Percentiles rank a stretch among this genome's conserved stretches.
Conservation (phyloP, 2,888 invertebrate genomes). For the Heliconius cydno region DNA sequence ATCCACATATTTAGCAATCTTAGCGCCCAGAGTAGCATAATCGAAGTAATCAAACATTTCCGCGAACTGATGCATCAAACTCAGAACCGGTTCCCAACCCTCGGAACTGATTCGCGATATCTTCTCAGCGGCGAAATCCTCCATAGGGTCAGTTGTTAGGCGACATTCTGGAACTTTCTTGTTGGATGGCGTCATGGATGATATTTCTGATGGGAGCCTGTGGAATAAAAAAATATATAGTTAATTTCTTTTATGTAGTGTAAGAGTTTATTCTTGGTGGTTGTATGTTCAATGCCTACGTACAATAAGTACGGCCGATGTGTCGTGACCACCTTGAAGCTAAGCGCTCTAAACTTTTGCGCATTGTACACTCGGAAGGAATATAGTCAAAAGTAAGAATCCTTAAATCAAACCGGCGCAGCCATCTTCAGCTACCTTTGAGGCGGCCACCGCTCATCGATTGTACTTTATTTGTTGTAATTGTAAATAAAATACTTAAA, state of each 20-base stretch:
- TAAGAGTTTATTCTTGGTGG: background rate
- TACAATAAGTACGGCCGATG: background rate
- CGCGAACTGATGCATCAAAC: constrained; percentile 67
- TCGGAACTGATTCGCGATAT: constrained; percentile 57
- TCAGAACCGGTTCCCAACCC: constrained; percentile 65
- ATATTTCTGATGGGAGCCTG: constrained; percentile 63
- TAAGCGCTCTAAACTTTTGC: background rate
- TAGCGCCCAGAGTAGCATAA: constrained; percentile 63
- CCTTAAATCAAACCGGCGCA: too few relatives aligned
- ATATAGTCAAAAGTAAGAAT: background rate
- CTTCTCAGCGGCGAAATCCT: constrained; percentile 66
- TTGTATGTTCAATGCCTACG: background rate
- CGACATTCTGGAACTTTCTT: constrained; percentile 69
- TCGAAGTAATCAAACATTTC: constrained; percentile 66
- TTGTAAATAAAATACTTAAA: too few relatives aligned
- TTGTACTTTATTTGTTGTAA: too few relatives aligned
- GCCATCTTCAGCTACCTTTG: background rate
- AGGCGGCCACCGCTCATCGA: background rate
- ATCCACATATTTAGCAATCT: constrained; percentile 70
- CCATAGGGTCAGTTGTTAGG: constrained; percentile 51
- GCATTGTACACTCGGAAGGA: background rate
- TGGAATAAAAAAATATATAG: constrained; percentile 27
- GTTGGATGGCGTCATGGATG: constrained; percentile 54
- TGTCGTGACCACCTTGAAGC: background rate
- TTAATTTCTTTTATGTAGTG: background rate